A percentile compares a stretch with the other conserved stretches of the same genome.
Conservation (phyloP, 2,113 vertebrate species). For the Nipponia nippon region DNA sequence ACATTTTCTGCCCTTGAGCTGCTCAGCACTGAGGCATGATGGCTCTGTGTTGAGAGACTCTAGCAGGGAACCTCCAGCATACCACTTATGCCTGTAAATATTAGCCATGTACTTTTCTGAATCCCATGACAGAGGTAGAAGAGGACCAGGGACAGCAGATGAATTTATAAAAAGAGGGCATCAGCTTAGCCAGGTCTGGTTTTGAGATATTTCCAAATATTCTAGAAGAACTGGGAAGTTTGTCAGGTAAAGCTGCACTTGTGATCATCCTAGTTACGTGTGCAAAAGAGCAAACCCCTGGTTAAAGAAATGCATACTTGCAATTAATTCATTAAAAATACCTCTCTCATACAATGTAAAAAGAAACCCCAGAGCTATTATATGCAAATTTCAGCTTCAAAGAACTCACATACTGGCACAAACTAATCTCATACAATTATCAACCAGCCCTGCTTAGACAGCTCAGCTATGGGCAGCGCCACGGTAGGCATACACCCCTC, state of each 20-base stretch:
- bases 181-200: background rate
- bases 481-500: background rate
- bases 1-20: background rate
- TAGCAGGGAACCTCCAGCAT: background rate
- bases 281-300: background rate
- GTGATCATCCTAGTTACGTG: background rate
- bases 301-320: background rate
- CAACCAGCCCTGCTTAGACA: background rate
- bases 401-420: background rate
- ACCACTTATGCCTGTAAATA: fast-evolving
- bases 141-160: background rate
- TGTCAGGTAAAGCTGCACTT: background rate
- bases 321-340: background rate
- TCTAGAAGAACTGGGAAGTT: background rate
- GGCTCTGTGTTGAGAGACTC: background rate
- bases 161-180: background rate
- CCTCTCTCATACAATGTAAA: background rate
- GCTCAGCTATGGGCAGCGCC: background rate
- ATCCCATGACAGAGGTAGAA: background rate
- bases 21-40: background rate
- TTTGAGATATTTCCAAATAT: background rate
- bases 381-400: background rate
- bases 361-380: background rate
- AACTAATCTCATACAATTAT: too few species aligned
- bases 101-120: background rate